These are phyloP conservation scores for Anguilla marmorata DNA, from an alignment of 2,797 vertebrate genomes.

Conservation along the genomic window DNA sequence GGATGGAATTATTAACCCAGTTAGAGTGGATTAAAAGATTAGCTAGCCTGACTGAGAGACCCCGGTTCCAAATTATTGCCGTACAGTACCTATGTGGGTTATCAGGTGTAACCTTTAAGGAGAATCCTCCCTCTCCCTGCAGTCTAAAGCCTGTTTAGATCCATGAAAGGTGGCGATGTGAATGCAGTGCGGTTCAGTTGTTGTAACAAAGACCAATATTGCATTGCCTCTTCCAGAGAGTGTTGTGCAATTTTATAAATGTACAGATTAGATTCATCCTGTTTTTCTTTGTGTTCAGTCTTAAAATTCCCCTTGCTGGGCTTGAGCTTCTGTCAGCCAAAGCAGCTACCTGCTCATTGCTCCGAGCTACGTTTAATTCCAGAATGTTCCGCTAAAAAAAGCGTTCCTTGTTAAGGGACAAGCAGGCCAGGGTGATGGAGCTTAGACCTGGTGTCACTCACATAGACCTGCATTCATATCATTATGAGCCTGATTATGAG, in stretches of 20 bases:
- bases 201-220: not conserved
- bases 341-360: not conserved
- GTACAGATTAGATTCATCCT: not conserved
- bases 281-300: not conserved
- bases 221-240: not conserved
- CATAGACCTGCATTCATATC: not conserved
- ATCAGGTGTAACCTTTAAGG: not conserved
- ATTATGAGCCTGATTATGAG: slow-evolving; percentile 5
- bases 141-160: not conserved
- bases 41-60: not conserved
- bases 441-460: not conserved
- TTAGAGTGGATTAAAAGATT: not conserved
- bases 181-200: not conserved
- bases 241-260: not conserved
- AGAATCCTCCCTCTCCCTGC: not conserved
- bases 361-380: not conserved
- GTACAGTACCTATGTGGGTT: not conserved
- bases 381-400: not conserved
- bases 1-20: not conserved
- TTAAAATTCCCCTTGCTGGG: not conserved
- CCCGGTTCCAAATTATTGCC: not conserved
- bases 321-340: not conserved
- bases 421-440: not conserved
- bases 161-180: not conserved
- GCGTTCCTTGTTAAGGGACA: not conserved